phyloP scores from a whole-genome alignment of 2,888 invertebrate species.

The Laspeyria flexula region DNA sequence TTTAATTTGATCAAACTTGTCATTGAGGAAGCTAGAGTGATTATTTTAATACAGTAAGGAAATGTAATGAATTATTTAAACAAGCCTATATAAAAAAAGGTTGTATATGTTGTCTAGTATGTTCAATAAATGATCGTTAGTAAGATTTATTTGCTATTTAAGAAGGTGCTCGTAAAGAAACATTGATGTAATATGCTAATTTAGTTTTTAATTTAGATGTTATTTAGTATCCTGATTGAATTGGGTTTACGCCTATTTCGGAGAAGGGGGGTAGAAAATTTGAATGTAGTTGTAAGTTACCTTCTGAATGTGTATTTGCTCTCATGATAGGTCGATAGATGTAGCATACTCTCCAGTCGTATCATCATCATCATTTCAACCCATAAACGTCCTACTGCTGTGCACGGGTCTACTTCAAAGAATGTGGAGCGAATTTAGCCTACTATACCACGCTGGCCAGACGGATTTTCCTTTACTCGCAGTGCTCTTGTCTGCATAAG shows the following conservation, averaged over 20 bases:
- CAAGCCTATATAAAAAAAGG: background rate
- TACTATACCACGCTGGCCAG: too few species aligned
- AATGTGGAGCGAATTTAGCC: too few species aligned
- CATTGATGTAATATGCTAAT: background rate
- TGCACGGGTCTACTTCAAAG: too few species aligned
- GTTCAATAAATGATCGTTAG: background rate
- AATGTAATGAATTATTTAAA: background rate
- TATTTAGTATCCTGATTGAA: background rate
- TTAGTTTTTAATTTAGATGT: background rate
- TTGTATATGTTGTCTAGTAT: background rate
- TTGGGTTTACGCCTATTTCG: background rate
- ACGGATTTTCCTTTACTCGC: too few species aligned
- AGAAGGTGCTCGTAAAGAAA: background rate
- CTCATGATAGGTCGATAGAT: too few species aligned
- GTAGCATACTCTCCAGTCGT: too few species aligned
- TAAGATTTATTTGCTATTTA: background rate
- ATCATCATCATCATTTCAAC: too few species aligned
- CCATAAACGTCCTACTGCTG: too few species aligned
- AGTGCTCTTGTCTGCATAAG: too few species aligned
- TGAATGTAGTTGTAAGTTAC: too few species aligned
- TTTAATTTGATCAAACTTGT: background rate
- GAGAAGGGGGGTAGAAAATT: too few species aligned
- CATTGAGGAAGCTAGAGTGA: background rate
- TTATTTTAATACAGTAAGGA: constrained; percentile 4
- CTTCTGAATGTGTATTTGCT: too few species aligned